Evolutionary conservation across 1,140 invertebrate genomes (phyloP).

Genomic region (Telenomus remus): DNA sequence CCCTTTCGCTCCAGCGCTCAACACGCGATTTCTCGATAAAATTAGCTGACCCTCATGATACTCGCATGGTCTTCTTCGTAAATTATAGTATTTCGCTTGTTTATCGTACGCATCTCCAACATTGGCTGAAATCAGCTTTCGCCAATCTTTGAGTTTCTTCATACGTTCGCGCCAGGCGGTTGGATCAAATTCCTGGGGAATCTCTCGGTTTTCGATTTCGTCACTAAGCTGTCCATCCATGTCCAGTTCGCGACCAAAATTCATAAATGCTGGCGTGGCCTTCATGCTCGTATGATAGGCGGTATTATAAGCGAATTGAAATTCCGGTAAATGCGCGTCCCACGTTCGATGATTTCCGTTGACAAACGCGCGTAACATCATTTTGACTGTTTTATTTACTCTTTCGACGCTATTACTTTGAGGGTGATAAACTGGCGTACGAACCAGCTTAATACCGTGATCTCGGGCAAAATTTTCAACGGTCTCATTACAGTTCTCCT

Average conservation of each 20-base stretch:
- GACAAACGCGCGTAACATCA: constrained; percentile 62
- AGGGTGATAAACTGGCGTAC: constrained; percentile 67
- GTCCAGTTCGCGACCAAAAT: constrained; percentile 54
- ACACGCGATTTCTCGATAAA: constrained; percentile 5
- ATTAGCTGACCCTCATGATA: constrained; percentile 1
- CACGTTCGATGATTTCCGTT: constrained; percentile 7
- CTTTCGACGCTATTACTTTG: constrained; percentile 68
- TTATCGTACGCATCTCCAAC: background rate
- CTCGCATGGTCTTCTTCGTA: background rate
- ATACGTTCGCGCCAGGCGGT: background rate
- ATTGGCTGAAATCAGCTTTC: background rate
- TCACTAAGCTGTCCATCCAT: background rate
- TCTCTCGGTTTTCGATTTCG: background rate
- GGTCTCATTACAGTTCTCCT: background rate
- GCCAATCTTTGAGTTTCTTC: background rate
- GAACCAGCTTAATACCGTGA: constrained; percentile 12
- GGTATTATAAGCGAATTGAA: constrained; percentile 54
- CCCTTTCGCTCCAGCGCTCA: background rate
- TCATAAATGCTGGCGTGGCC: constrained; percentile 64
- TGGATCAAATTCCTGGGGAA: too few species aligned
- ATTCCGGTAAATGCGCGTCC: background rate
- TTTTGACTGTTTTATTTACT: constrained; percentile 66
- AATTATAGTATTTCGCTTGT: constrained; percentile 6
- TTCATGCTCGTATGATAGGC: constrained; percentile 56
- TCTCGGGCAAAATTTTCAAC: background rate